Conservation (phyloP, 2,113 vertebrate genomes). For the Hippoglossus stenolepis region DNA sequence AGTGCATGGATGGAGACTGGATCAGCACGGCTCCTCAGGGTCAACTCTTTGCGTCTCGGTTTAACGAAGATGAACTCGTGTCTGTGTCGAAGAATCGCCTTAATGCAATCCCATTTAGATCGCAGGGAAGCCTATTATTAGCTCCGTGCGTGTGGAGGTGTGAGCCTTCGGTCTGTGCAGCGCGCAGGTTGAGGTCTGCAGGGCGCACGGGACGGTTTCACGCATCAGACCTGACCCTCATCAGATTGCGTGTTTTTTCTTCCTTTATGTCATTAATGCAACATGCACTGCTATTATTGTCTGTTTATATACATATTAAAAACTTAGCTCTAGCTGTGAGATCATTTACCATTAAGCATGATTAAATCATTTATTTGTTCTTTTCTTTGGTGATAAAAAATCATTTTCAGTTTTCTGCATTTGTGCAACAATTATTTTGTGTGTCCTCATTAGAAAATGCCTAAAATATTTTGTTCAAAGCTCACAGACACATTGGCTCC, state of each 20-base stretch:
- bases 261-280: background rate
- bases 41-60: conserved; percentile 71
- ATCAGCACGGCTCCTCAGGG: conserved; percentile 50
- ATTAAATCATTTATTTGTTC: background rate
- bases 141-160: conserved; percentile 52
- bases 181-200: conserved; percentile 4
- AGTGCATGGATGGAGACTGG: conserved; percentile 48
- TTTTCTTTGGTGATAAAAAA: too few relatives aligned
- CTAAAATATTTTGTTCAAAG: background rate
- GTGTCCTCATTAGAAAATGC: too few relatives aligned
- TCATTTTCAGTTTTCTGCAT: too few relatives aligned
- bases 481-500: conserved; percentile 2
- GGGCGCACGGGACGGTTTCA: conserved; percentile 10
- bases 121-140: conserved; percentile 77
- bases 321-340: background rate
- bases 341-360: background rate
- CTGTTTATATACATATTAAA: background rate
- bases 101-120: conserved; percentile 76
- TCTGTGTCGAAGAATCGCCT: conserved; percentile 71
- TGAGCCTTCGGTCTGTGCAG: conserved; percentile 30
- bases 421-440: too few relatives aligned
- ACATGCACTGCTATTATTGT: background rate
- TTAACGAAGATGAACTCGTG: conserved; percentile 75
- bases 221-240: background rate
- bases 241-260: too few relatives aligned